Base-by-base conservation (phyloP, 1,140 invertebrate species). In the Neuroterus valhalla region DNA sequence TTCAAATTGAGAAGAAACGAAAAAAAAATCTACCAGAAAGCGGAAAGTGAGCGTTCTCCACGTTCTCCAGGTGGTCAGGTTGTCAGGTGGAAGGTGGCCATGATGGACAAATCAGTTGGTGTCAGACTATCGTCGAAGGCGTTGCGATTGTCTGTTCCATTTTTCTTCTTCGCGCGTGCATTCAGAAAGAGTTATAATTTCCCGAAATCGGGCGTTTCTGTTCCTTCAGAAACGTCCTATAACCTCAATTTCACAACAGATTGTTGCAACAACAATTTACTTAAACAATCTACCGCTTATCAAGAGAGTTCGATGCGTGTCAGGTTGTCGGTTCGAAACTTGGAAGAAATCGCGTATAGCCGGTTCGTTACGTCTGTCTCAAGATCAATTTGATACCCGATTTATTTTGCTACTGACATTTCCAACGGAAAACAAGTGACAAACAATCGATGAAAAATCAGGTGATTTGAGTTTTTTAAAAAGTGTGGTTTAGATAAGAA, bases 301-400 rank as follows among this genome's bases (percentile, higher is more conserved):
- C n/a, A n/a, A 62, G 55, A 31, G 55, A 62, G 55, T 23, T 62
- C 55, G 55, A 62, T 62, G 55, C 55, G 55, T 62, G 55, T 62
- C 55, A 31, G 31, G 21, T 62, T 62, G 55, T 31, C 31, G 31
- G n/a, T n/a, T n/a, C n/a, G n/a, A n/a, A n/a, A n/a, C 26, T 38
- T 31, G 23, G 15, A 38, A 62, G 55, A 62, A 62, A 62, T 62
- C 26, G 10, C 55, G 17, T 31, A 62, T n/a, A 62, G 55, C 55
- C 55, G 55, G 55, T 62, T 38, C 31, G 31, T 62, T 62, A 62
- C 55, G 50, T 55, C 19, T 55, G 4, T 3, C 1, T 55, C 52
- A 52, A 55, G 52, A 55, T 55, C 52, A 31, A 55, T 26, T 11
- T 11, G 23, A 52, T 52, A 2, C 17, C 50, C 31, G 31, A 38